Conservation (phyloP, 2,797 vertebrate species). For the Acomys russatus region DNA sequence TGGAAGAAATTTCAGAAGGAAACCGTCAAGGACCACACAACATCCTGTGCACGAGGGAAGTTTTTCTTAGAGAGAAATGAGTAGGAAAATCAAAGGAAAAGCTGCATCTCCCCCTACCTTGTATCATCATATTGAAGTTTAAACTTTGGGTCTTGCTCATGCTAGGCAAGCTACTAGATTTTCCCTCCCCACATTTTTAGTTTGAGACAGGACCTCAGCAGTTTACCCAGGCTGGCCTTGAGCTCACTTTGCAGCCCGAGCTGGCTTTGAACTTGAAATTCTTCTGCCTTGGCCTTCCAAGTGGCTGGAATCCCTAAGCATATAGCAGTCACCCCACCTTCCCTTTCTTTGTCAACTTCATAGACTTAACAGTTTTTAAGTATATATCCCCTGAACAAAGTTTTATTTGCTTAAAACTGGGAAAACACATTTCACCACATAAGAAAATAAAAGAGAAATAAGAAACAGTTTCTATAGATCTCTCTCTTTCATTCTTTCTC, state of each 20-base stretch:
- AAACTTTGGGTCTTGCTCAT: neutral
- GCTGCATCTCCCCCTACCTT: neutral
- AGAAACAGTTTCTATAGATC: neutral
- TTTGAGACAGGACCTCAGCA: neutral
- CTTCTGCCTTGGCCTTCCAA: neutral
- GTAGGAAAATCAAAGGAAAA: neutral
- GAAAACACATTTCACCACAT: neutral
- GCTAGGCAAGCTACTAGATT: no score
- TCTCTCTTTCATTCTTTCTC: neutral
- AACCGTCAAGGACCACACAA: neutral
- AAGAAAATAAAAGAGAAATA: conserved; percentile 28
- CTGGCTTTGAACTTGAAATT: neutral
- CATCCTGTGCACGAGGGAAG: neutral
- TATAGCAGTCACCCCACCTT: neutral
- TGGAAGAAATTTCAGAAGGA: neutral
- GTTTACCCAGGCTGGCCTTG: neutral
- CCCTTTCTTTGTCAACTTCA: neutral
- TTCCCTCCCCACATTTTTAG: neutral
- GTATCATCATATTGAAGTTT: neutral
- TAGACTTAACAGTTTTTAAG: neutral
- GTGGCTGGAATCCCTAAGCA: neutral
- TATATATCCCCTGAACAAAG: neutral
- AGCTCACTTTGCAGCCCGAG: neutral
- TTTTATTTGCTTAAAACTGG: neutral
- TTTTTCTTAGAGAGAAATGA: neutral